Conservation (phyloP, 2,888 invertebrate species). For the Eurois occulta region DNA sequence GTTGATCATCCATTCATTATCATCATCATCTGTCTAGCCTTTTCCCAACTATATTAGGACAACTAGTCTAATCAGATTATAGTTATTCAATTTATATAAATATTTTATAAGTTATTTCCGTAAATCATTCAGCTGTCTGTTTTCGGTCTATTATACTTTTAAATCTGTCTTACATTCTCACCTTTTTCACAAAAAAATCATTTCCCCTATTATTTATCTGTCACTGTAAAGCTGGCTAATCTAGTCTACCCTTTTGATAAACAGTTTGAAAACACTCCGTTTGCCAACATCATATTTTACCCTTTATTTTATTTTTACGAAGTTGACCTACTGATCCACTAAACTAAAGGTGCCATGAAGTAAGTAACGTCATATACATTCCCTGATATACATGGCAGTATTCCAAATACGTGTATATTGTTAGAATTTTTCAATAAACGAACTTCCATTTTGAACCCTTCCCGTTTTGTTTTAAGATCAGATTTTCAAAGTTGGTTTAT, state of each 20-base stretch:
- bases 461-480: neutral
- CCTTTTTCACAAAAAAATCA: no score
- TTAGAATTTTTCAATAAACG: slow-evolving; percentile 1
- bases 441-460: slow-evolving; percentile 18
- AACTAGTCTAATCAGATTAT: no score
- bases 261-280: neutral
- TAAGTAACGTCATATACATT: slow-evolving; percentile 52
- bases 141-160: no score
- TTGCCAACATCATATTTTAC: neutral
- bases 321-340: slow-evolving; percentile 40
- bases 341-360: slow-evolving; percentile 7
- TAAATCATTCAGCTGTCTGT: neutral
- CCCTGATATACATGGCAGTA: slow-evolving; percentile 43
- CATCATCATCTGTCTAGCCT: no score
- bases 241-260: neutral
- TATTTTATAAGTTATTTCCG: neutral
- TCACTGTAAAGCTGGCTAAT: no score
- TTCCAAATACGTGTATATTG: slow-evolving; percentile 45
- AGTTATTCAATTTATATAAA: no score
- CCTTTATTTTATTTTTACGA: neutral
- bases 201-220: no score
- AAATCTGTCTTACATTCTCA: no score
- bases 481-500: neutral
- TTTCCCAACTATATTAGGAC: no score
- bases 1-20: no score